These are phyloP conservation scores for Eumacrocentrus americanus DNA, from an alignment of 2,888 invertebrate genomes.

Conservation along the genomic window DNA sequence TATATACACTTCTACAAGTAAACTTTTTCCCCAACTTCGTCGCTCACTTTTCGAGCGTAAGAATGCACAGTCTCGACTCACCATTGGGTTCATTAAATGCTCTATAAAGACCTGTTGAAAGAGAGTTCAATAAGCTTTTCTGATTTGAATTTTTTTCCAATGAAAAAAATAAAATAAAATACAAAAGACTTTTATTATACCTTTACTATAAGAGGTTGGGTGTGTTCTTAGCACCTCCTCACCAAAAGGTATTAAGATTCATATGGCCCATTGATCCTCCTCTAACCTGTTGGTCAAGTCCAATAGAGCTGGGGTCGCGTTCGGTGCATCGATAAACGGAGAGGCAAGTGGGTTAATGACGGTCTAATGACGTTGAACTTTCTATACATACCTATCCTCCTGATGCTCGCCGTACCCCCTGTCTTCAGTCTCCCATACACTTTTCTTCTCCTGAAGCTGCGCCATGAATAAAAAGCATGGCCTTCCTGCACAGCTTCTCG, in stretches of 20 bases:
- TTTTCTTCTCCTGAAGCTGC: constrained; percentile 14
- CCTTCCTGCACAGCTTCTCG: constrained; percentile 23
- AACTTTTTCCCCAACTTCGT: neutral
- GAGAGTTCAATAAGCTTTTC: constrained; percentile 1
- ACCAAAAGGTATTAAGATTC: neutral
- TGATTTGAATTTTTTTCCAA: neutral
- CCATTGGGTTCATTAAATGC: neutral
- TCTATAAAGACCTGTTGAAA: constrained; percentile 2
- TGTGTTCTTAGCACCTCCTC: neutral
- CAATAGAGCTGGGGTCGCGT: constrained; percentile 28
- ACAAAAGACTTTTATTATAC: no score
- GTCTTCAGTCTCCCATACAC: constrained; percentile 4
- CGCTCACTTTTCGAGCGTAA: neutral
- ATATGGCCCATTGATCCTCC: neutral
- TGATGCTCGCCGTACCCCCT: neutral
- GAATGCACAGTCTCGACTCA: constrained; percentile 1
- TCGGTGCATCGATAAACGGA: constrained; percentile 34
- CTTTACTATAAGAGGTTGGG: neutral
- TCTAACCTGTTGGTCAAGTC: constrained; percentile 37
- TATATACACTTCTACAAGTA: neutral
- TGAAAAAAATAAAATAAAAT: no score
- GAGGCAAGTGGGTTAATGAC: constrained; percentile 39
- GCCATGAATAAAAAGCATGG: constrained; percentile 33
- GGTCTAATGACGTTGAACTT: constrained; percentile 32
- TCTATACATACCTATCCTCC: constrained; percentile 15